Base-by-base conservation (phyloP, 2,113 vertebrate genomes). In the Nannobrachium achirus region DNA sequence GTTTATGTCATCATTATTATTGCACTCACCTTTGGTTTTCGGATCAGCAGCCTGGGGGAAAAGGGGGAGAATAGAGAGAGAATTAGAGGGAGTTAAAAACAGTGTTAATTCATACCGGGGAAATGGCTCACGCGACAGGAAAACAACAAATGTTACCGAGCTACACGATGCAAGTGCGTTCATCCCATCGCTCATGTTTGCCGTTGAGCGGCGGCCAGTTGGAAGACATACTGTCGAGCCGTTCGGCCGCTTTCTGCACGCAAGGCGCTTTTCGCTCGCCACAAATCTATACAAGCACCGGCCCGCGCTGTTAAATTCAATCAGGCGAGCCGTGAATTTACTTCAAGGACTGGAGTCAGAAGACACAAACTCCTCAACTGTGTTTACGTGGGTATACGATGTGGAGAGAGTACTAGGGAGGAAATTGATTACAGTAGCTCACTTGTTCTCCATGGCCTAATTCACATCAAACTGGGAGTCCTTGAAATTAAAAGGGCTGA, bases 1-100 rank as follows among this genome's bases (percentile, higher is more conserved):
- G 52, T 73, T 63, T 19, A 68, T 7, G n/a, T 52, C 19, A 69
- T 51, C n/a, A 58, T 57, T 64, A 69, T 51, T 15, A 58, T 57
- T 64, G 76, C 66, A 83, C 93, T 96, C 91, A 96, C 96, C 96
- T 98, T 96, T 98, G 95, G 95, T 94, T 97, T 97, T 97, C 94
- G 95, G 95, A 94, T 98, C 96, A 94, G 95, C 92, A 95, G 93
- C 93, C 96, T 96, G 91, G 56, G 92, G 88, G 61, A 13, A 80
- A 81, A 64, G 80, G 72, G 68, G 80, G 57, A 76, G 14, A 86
- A 65, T 33, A 74, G 6, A 78, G 50, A 55, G 10, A 18, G 20
- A 50, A 7, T 71, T 59, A 49, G 39, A 2, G 25, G 15, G 16
- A 18, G n/a, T 8, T 9, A 8, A 52, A 16, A 9, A 52, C 7